phyloP scores from a whole-genome alignment of 2,113 vertebrate species.

The Thomomys bottae region DNA sequence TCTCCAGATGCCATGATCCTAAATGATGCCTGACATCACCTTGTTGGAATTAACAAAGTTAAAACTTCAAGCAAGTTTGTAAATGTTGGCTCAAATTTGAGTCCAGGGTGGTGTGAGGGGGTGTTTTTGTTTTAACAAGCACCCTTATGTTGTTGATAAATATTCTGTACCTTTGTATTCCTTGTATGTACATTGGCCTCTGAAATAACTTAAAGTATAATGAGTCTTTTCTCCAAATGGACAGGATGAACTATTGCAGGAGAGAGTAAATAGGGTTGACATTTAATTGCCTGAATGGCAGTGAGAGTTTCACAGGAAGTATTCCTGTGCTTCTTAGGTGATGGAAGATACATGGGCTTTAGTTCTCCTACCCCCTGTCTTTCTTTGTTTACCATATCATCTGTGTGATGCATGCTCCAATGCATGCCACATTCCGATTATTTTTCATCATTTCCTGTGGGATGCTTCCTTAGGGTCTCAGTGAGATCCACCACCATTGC shows the following conservation, averaged over 20 bases:
- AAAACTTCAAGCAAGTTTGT: neutral
- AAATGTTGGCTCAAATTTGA: neutral
- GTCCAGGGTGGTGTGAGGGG: neutral
- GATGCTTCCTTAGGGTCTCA: slow-evolving; percentile 71
- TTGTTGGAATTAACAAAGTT: neutral
- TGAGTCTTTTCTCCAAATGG: neutral
- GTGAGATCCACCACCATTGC: slow-evolving; percentile 63
- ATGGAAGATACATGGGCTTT: neutral
- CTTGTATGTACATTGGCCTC: neutral
- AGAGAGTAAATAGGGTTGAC: neutral
- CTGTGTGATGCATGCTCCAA: slow-evolving; percentile 35
- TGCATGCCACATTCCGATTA: slow-evolving; percentile 54
- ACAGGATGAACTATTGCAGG: neutral
- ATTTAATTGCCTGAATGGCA: neutral
- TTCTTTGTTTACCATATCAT: slow-evolving; percentile 50
- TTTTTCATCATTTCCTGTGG: slow-evolving; percentile 76
- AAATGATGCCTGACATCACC: neutral
- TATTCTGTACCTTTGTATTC: neutral
- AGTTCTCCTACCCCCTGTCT: slow-evolving; percentile 11
- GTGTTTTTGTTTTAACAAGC: neutral
- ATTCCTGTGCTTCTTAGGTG: neutral
- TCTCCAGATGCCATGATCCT: neutral
- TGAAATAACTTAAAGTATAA: neutral
- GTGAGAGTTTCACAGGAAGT: neutral
- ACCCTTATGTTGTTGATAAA: neutral